Base-by-base conservation (phyloP, 2,888 invertebrate genomes). In the Calliphora vomitoria region DNA sequence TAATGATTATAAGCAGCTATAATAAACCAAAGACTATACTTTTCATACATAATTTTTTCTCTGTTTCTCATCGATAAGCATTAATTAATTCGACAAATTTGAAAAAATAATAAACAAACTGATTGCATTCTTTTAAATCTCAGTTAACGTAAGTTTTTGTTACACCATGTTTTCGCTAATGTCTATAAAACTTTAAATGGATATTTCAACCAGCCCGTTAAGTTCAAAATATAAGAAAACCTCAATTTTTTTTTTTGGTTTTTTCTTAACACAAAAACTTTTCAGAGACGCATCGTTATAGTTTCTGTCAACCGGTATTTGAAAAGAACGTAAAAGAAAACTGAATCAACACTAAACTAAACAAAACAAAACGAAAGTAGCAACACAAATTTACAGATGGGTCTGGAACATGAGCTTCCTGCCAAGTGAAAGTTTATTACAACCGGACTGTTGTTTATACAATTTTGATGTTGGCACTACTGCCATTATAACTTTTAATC, bases 381-480 rank as follows among this genome's bases (percentile, higher is more conserved):
- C 25, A 60, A 13, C 62, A 35, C 4, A 25, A 58, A 20, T 58
- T 58, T 58, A 25, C 18, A 58, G 58, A 58, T 10, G 10, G 10
- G 3, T 58, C 25, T 11, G n/a, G 35, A 71, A 35, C 35, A 35
- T 31, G 13, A 50, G 41, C n/a, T 79, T 79, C 72, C 79, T 55
- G 11, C 78, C 66, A 58, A 31, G 71, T 15, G 13, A 72, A 79
- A 79, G 60, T 85, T 85, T 72, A 60, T 25, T 80, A 58, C 35
- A 25, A 47, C n/a, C 18, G 50, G 47, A 47, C 44, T 66, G 15
- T 15, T 44, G 58, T 3, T 11, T 20, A 72, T 41, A 35, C 1
- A 25, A n/a, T 41, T 58, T 58, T 25, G 6, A n/a, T 78, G 41
- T 41, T 53, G 35, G 47, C 20, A 20, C 55, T 44, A 5, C 31